phyloP scores from a whole-genome alignment of 2,797 vertebrate species.

The Falco biarmicus region DNA sequence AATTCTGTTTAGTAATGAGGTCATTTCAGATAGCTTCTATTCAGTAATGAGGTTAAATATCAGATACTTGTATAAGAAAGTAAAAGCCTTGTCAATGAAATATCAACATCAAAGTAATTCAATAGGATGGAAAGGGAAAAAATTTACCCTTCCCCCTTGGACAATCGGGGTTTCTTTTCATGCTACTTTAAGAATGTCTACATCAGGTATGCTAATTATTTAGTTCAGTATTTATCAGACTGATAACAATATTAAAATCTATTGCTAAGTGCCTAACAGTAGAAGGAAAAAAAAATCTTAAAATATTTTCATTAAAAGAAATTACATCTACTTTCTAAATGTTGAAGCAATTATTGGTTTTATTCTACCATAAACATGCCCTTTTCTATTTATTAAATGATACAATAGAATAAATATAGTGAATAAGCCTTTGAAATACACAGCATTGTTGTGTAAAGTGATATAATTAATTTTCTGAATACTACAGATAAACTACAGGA shows the following conservation, averaged over 20 bases:
- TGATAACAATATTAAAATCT: not conserved
- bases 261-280: not conserved
- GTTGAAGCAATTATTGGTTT: not conserved
- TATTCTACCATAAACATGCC: not conserved
- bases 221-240: not conserved
- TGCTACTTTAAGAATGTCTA: not conserved
- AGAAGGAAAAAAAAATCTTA: not conserved
- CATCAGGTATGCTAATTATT: not conserved
- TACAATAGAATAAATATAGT: not conserved
- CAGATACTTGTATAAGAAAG: not conserved
- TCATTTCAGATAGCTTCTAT: not conserved
- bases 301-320: not conserved
- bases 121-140: not conserved
- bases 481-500: not conserved
- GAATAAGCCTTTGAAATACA: not conserved
- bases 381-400: not conserved
- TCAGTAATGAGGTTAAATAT: not conserved
- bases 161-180: not conserved
- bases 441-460: not conserved
- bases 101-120: not conserved
- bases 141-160: not conserved
- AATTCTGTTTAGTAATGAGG: not conserved
- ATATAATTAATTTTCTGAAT: not conserved
- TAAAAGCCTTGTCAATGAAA: not conserved
- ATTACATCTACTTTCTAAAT: not conserved